Conservation (phyloP, 2,888 invertebrate genomes). For the Gnatocerus cornutus region DNA sequence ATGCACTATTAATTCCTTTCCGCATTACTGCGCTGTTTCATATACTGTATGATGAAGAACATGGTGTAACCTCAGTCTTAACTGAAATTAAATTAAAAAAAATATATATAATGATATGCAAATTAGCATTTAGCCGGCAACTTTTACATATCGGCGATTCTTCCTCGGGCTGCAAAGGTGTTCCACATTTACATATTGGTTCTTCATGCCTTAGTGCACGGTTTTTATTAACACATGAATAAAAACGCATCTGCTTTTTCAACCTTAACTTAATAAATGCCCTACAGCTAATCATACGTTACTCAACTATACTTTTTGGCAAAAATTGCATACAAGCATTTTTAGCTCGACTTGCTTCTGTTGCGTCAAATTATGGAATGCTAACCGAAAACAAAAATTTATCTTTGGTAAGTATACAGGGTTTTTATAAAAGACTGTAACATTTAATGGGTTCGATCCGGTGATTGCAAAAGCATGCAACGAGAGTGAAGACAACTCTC, state of each 20-base stretch:
- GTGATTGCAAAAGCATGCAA: no score
- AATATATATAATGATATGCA: conserved; percentile 45
- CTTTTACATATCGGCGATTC: conserved; percentile 37
- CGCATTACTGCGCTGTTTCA: conserved; percentile 16
- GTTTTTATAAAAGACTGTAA: no score
- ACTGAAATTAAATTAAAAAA: no score
- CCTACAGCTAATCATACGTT: conserved; percentile 6
- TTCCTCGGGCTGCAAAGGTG: conserved; percentile 46
- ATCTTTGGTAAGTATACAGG: no score
- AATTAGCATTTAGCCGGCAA: conserved; percentile 41
- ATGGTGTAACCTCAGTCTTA: background rate
- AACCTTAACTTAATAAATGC: conserved; percentile 26
- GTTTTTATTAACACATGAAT: conserved; percentile 40
- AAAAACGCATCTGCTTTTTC: conserved; percentile 44
- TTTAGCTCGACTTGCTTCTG: no score
- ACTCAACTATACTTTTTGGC: background rate
- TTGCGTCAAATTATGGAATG: no score
- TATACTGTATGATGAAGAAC: conserved; percentile 1
- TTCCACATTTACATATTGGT: conserved; percentile 46
- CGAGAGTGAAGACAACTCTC: no score
- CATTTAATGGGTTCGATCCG: no score
- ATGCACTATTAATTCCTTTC: conserved; percentile 20
- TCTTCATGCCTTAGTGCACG: conserved; percentile 42
- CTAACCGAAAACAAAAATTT: no score
- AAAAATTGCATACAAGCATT: conserved; percentile 4